Evolutionary conservation across 2,113 vertebrate genomes (phyloP).

Genomic region (Hiodon tergisus): DNA sequence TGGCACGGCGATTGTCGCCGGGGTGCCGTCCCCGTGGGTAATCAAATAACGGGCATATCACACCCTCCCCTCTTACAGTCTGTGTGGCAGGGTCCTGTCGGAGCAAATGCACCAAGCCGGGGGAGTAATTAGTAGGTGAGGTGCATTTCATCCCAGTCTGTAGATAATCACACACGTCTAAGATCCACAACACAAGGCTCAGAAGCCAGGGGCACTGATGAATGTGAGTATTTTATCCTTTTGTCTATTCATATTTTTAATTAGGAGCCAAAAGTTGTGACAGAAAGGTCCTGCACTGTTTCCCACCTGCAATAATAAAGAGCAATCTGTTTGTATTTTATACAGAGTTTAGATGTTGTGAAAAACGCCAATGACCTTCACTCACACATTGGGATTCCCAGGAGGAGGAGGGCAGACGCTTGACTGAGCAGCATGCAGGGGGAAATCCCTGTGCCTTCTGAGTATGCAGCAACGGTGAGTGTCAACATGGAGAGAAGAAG

Average conservation of each 20-base stretch:
- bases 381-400: neutral
- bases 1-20: conserved; percentile 30
- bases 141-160: conserved; percentile 21
- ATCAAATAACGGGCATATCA: conserved; percentile 17
- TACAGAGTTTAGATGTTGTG: neutral
- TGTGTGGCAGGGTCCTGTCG: conserved; percentile 6
- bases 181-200: conserved; percentile 8
- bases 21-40: conserved; percentile 10
- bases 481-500: neutral
- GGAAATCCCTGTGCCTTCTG: neutral
- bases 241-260: no score
- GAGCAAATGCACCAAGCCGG: neutral
- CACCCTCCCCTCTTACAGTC: neutral
- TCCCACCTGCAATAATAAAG: neutral
- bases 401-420: neutral
- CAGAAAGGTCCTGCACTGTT: neutral
- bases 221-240: neutral
- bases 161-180: conserved; percentile 19
- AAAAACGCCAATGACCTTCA: neutral
- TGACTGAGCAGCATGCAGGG: neutral
- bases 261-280: no score
- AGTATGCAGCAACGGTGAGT: neutral
- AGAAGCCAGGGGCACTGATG: neutral
- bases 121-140: conserved; percentile 21
- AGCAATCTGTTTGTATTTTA: neutral